phyloP scores from a whole-genome alignment of 2,113 vertebrate species.

The Petrocephalus microphthalmus region DNA sequence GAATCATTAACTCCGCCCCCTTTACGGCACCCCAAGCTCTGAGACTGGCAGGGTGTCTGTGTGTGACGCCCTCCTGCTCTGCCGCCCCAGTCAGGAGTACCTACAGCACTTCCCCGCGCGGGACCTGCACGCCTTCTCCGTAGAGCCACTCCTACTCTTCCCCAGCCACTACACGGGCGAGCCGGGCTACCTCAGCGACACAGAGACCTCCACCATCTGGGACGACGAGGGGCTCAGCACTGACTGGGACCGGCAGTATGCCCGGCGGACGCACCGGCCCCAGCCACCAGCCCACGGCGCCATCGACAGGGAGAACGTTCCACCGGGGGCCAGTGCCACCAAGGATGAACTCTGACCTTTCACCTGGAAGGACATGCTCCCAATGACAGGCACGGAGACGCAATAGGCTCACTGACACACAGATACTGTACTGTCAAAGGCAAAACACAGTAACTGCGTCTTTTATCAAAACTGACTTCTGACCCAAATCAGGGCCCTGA shows the following conservation, averaged over 20 bases:
- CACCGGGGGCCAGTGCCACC: slow-evolving; percentile 28
- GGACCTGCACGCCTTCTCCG: slow-evolving; percentile 87
- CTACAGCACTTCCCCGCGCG: slow-evolving; percentile 77
- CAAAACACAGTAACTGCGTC: not conserved
- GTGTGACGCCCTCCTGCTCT: not conserved
- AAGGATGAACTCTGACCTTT: slow-evolving; percentile 67
- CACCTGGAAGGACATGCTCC: not conserved
- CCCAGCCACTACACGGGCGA: slow-evolving; percentile 96
- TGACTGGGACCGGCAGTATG: slow-evolving; percentile 84
- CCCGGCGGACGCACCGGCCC: slow-evolving; percentile 67
- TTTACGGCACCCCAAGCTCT: not conserved
- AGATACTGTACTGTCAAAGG: not conserved
- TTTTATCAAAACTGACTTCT: not conserved
- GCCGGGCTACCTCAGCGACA: slow-evolving; percentile 92
- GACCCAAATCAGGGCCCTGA: not conserved
- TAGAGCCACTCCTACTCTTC: slow-evolving; percentile 86
- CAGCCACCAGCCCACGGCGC: slow-evolving; percentile 71
- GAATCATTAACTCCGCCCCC: not conserved
- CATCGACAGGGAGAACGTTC: slow-evolving; percentile 29
- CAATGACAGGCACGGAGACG: not conserved
- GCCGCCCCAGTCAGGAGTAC: slow-evolving; percentile 66
- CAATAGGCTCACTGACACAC: not conserved
- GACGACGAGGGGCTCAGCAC: slow-evolving; percentile 83
- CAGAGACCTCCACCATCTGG: slow-evolving; percentile 96
- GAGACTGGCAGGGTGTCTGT: not conserved